Percentiles rank a stretch among this genome's conserved stretches.
These are phyloP conservation scores for Vulpes lagopus DNA, from an alignment of 2,113 vertebrate species.

Conservation along the genomic window DNA sequence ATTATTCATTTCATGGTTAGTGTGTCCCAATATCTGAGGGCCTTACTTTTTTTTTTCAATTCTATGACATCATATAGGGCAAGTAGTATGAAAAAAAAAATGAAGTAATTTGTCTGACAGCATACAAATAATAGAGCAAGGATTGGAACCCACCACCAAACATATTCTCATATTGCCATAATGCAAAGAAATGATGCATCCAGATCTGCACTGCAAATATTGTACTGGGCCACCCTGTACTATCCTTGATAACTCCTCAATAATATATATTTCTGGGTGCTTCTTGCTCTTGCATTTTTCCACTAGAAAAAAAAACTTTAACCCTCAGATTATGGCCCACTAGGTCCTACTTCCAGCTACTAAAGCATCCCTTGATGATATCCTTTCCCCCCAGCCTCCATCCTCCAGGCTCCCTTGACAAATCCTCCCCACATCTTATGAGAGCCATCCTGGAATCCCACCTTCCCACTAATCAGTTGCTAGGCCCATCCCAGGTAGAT, in stretches of 20 bases:
- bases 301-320: neutral
- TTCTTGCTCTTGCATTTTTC: neutral
- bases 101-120: neutral
- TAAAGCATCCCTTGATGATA: neutral
- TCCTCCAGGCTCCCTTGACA: neutral
- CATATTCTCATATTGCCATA: fast-evolving
- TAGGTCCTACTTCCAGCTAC: neutral
- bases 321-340: neutral
- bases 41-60: neutral
- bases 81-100: neutral
- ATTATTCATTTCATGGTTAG: neutral
- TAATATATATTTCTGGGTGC: neutral
- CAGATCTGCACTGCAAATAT: neutral
- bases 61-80: neutral
- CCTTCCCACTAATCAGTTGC: neutral
- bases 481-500: neutral
- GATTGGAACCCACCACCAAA: neutral
- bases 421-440: neutral
- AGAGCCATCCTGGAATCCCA: neutral
- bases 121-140: neutral
- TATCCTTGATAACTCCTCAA: neutral
- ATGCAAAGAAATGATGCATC: neutral
- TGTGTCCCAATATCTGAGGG: neutral
- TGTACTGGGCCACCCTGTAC: too few species aligned
- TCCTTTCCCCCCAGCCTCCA: neutral